These are phyloP conservation scores for Dasysyrphus tricinctus DNA, from an alignment of 2,888 invertebrate genomes.

Conservation along the genomic window DNA sequence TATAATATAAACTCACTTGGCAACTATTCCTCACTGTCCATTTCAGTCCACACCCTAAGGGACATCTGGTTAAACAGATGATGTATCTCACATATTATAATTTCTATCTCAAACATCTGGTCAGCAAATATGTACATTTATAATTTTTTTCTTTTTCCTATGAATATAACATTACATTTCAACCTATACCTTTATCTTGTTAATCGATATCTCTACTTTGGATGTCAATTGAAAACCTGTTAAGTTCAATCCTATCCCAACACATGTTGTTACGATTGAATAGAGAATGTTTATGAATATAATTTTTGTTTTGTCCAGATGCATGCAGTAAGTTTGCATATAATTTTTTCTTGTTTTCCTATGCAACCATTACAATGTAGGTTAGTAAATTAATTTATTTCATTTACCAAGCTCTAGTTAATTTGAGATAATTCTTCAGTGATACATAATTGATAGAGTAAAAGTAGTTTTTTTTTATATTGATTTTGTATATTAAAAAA, in stretches of 20 bases:
- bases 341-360: neutral
- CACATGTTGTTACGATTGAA: neutral
- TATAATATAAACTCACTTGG: constrained; percentile 10
- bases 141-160: neutral
- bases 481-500: too few relatives aligned
- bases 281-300: constrained; percentile 13
- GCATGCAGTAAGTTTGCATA: constrained; percentile 4
- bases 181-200: neutral
- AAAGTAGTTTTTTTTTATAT: too few relatives aligned
- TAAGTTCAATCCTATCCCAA: constrained; percentile 16
- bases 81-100: constrained; percentile 2
- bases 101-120: constrained; percentile 5
- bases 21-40: neutral
- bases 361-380: neutral
- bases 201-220: neutral
- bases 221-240: constrained; percentile 4
- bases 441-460: neutral
- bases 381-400: neutral
- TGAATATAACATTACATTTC: neutral
- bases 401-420: neutral
- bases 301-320: neutral
- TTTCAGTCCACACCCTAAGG: neutral
- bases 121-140: neutral
- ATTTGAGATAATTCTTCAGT: neutral
- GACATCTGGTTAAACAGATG: constrained; percentile 17